Base-by-base conservation (phyloP, 64 coral and sea anemone genomes). In the Astreopora myriophthalma region DNA sequence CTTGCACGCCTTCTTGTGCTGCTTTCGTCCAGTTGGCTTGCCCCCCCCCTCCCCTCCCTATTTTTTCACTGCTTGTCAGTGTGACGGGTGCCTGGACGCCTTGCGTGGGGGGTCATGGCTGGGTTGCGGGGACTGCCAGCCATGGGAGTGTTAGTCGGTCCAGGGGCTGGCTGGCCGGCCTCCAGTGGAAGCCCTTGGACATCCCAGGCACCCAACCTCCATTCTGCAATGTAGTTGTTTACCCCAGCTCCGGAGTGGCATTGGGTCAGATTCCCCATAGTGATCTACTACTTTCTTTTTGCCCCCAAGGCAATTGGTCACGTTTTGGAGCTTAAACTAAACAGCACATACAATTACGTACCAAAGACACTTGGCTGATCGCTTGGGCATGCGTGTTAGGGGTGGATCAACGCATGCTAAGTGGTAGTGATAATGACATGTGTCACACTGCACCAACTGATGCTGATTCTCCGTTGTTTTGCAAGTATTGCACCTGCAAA, bases 391-490 rank as follows among this genome's bases (percentile, higher is more conserved):
- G 78, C 97, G 89, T 70, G 97, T 93, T 22, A 99, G 94, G 24
- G 97, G 97, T 34, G 97, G 97, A 76, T 99, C 97, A 20, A 99
- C 97, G 75, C 97, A 99, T 14, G 73, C 97, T n/a, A 99, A 44
- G 23, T 99, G 97, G 71, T 99, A 99, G 48, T 93, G 93, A 28
- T 93, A 80, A 83, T 99, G 97, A 87, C 97, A 99, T 28, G 97
- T 99, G 69, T 99, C 97, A 85, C 97, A 99, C n/a, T 99, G 94
- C 33, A 94, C 94, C 90, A 99, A 91, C 55, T 96, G 85, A 75
- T 99, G 97, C 3, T 95, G 97, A 78, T 99, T 99, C 5, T 95
- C 93, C 0, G 90, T 91, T 87, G 89, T 92, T 37, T 88, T 89
- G 87, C 97, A 99, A 17, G 89, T 99, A 31, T 94, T 91, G 55